Percentiles rank a stretch among this genome's conserved stretches.
Conservation (phyloP, 2,113 vertebrate species). For the Tringa solitaria region DNA sequence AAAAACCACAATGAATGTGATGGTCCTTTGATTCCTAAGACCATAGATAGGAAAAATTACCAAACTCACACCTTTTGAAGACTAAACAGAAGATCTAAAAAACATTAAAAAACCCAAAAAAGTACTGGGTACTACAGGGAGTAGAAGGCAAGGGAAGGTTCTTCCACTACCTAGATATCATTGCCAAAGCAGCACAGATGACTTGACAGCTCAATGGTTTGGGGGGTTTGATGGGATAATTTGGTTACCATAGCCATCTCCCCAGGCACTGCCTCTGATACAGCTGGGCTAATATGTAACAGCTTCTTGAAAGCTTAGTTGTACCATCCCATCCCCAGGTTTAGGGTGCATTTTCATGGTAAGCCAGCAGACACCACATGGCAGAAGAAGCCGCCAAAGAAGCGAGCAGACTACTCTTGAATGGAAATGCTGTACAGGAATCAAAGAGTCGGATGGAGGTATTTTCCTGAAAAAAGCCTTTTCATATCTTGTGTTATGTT, state of each 20-base stretch:
- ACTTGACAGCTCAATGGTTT: neutral
- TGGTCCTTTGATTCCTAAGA: neutral
- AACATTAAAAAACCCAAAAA: neutral
- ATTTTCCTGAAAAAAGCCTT: neutral
- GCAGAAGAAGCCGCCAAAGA: neutral
- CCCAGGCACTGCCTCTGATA: neutral
- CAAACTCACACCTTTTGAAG: neutral
- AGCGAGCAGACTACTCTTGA: neutral
- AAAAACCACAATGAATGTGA: neutral
- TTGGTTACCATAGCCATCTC: neutral
- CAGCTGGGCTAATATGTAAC: rapidly evolving
- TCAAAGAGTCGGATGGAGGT: neutral
- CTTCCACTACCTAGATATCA: neutral
- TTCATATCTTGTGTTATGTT: neutral
- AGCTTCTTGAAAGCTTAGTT: neutral
- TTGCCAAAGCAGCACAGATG: neutral
- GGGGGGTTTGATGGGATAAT: neutral
- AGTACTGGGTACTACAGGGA: neutral
- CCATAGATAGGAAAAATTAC: neutral
- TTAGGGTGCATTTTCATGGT: neutral
- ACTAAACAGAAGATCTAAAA: neutral
- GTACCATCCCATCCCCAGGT: neutral
- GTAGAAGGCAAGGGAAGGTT: neutral
- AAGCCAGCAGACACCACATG: neutral
- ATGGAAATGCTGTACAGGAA: neutral